These are phyloP conservation scores for Sciaenops ocellatus DNA, from an alignment of 2,797 vertebrate species.

Conservation along the genomic window DNA sequence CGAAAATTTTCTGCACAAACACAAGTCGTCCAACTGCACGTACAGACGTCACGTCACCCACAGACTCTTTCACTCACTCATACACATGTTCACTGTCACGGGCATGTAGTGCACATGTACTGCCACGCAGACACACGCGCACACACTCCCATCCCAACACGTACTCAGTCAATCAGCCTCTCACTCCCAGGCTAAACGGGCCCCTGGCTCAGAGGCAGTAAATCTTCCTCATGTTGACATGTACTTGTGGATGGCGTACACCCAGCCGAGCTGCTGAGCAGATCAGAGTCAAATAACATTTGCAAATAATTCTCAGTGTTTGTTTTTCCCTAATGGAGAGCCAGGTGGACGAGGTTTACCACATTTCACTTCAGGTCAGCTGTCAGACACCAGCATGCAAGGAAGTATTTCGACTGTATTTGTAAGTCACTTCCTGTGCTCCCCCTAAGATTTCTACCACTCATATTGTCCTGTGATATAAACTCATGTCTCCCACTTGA, in stretches of 20 bases:
- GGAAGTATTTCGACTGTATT: slow-evolving; percentile 20
- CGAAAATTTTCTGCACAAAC: slow-evolving; percentile 36
- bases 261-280: slow-evolving; percentile 72
- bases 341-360: slow-evolving; percentile 56
- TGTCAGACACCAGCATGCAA: slow-evolving; percentile 49
- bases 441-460: neutral
- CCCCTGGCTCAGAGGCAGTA: slow-evolving; percentile 73
- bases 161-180: slow-evolving; percentile 75
- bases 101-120: slow-evolving; percentile 1
- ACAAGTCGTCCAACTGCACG: slow-evolving; percentile 30
- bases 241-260: slow-evolving; percentile 75
- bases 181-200: slow-evolving; percentile 65
- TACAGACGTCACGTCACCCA: slow-evolving; percentile 53
- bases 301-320: slow-evolving; percentile 72
- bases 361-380: slow-evolving; percentile 62
- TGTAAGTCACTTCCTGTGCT: slow-evolving; percentile 30
- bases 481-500: neutral
- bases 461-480: neutral
- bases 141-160: slow-evolving; percentile 60
- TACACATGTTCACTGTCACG: slow-evolving; percentile 49
- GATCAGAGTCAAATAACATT: slow-evolving; percentile 78
- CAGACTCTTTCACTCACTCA: slow-evolving; percentile 26
- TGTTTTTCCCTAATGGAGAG: slow-evolving; percentile 67
- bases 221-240: slow-evolving; percentile 78
- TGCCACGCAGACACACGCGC: slow-evolving; percentile 14